Conservation (phyloP, 2,797 vertebrate genomes). For the Pelochelys cantorii region DNA sequence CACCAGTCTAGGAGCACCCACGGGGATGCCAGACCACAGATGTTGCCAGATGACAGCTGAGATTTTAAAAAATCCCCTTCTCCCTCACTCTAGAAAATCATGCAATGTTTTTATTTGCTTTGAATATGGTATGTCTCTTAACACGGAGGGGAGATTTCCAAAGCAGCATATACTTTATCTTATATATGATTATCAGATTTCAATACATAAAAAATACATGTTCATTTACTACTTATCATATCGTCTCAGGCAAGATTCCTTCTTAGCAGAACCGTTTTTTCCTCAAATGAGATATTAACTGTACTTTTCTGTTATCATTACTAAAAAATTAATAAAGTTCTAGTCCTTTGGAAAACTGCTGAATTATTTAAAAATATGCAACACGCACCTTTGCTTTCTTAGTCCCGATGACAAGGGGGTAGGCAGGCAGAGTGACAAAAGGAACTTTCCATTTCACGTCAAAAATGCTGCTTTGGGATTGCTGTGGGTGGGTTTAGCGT, state of each 20-base stretch:
- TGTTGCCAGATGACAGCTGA: too few species aligned
- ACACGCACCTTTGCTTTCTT: slow-evolving; percentile 54
- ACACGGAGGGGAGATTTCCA: background rate
- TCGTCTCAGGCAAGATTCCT: background rate
- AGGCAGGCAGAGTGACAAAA: slow-evolving; percentile 63
- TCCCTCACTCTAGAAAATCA: background rate
- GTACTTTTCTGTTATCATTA: background rate
- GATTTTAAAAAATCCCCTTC: background rate
- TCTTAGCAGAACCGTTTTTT: background rate
- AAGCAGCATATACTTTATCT: background rate
- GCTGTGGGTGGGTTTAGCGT: slow-evolving; percentile 66
- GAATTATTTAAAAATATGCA: slow-evolving; percentile 66
- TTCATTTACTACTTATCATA: slow-evolving; percentile 1
- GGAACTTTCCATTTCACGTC: slow-evolving; percentile 58
- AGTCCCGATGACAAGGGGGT: slow-evolving; percentile 67
- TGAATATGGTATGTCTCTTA: background rate
- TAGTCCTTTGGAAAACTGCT: slow-evolving; percentile 57
- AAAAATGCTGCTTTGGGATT: slow-evolving; percentile 63
- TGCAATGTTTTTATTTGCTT: background rate
- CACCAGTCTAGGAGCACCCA: too few species aligned
- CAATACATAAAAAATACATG: slow-evolving; percentile 17
- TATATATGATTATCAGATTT: slow-evolving; percentile 5
- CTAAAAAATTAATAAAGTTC: slow-evolving; percentile 37
- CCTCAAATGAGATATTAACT: slow-evolving; percentile 19
- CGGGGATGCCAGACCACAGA: too few species aligned